These are phyloP conservation scores for Glaucopsyche alexis DNA, from an alignment of 2,888 invertebrate genomes.

Conservation along the genomic window DNA sequence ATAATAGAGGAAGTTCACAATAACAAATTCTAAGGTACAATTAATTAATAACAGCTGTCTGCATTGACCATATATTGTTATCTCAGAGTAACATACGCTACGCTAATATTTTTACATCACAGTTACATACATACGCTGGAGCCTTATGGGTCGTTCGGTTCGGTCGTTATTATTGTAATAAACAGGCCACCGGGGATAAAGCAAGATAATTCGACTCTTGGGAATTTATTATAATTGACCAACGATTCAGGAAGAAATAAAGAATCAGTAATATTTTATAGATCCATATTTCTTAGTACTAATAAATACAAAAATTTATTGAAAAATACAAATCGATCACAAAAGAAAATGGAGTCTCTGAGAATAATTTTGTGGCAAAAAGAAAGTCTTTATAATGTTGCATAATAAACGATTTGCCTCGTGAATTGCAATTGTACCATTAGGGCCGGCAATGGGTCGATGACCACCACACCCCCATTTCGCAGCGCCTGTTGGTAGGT, in stretches of 20 bases:
- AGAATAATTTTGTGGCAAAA: background rate
- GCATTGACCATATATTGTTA: background rate
- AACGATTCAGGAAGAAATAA: background rate
- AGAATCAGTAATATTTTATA: background rate
- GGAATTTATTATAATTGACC: background rate
- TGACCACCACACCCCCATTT: constrained; percentile 58
- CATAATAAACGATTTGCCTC: constrained; percentile 41
- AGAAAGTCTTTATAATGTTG: constrained; percentile 26
- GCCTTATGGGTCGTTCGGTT: background rate
- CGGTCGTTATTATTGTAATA: background rate
- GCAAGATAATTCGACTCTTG: background rate
- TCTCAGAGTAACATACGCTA: background rate
- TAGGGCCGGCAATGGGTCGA: constrained; percentile 57
- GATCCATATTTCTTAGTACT: background rate
- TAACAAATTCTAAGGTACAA: background rate
- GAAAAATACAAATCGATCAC: background rate
- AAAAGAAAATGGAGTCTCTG: background rate
- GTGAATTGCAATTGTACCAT: constrained; percentile 63
- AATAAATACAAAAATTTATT: no score
- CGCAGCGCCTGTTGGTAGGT: constrained; percentile 45
- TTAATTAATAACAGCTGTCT: background rate
- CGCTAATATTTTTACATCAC: background rate
- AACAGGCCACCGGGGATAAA: constrained; percentile 1
- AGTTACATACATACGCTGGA: background rate
- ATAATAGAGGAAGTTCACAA: background rate